phyloP scores from a whole-genome alignment of 2,113 vertebrate genomes.

The Megaleporinus macrocephalus region DNA sequence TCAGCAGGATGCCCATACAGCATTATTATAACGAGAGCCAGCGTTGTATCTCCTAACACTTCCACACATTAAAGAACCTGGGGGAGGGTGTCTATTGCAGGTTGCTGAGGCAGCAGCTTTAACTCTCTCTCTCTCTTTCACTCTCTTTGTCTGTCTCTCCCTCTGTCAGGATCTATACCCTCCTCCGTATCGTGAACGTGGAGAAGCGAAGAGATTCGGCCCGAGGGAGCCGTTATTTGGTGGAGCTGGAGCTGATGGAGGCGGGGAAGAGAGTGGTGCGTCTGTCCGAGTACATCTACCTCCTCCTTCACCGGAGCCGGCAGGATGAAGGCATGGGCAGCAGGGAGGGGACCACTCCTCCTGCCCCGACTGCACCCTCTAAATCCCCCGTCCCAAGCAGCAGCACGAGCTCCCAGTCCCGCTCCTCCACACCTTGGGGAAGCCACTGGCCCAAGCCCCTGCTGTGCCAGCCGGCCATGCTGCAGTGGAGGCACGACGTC shows the following conservation, averaged over 20 bases:
- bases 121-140: background rate
- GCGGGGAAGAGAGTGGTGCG: conserved; percentile 85
- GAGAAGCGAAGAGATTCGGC: conserved; percentile 95
- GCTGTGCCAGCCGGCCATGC: conserved; percentile 87
- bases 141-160: background rate
- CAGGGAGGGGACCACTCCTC: conserved; percentile 70
- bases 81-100: background rate
- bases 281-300: conserved; percentile 92
- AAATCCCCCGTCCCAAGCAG: conserved; percentile 46
- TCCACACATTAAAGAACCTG: conserved; percentile 33
- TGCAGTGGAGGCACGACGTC: conserved; percentile 91
- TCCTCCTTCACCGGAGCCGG: conserved; percentile 85
- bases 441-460: conserved; percentile 83
- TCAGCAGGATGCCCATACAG: background rate
- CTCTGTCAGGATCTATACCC: conserved; percentile 72
- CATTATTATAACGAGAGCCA: conserved; percentile 32
- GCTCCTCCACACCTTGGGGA: conserved; percentile 74
- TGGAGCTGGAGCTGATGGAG: conserved; percentile 94
- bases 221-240: conserved; percentile 91
- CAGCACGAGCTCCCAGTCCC: conserved; percentile 62
- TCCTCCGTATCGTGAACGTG: conserved; percentile 90
- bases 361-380: conserved; percentile 31
- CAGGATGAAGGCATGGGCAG: conserved; percentile 68
- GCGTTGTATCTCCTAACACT: conserved; percentile 7
- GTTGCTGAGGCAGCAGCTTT: conserved; percentile 1